A percentile compares a stretch with the other conserved stretches of the same genome.
Conservation (phyloP, 2,888 invertebrate genomes). For the Ecliptopera silaceata region DNA sequence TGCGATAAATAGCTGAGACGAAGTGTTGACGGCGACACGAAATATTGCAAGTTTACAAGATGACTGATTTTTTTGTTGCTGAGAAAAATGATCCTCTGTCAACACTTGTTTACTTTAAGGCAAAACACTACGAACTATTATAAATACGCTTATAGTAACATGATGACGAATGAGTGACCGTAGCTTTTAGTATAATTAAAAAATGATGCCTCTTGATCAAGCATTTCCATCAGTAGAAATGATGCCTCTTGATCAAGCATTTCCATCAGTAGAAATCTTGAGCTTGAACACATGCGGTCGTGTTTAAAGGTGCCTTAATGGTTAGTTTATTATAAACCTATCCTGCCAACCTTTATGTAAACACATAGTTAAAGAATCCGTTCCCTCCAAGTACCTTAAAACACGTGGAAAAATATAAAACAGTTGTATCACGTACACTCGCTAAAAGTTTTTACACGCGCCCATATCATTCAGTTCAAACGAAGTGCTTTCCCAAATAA, state of each 20-base stretch:
- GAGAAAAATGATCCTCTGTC: background rate
- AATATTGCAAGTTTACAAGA: conserved; percentile 20
- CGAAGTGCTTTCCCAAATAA: conserved; percentile 24
- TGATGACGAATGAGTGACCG: no score
- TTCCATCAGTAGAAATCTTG: no score
- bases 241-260: no score
- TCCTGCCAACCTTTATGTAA: background rate
- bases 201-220: no score
- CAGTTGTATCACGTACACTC: background rate
- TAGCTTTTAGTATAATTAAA: no score
- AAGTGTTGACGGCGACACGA: conserved; percentile 27
- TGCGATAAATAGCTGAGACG: conserved; percentile 31
- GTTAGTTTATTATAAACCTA: no score
- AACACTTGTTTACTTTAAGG: no score
- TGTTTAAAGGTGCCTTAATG: no score
- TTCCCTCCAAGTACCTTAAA: background rate
- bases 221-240: no score
- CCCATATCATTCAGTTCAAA: conserved; percentile 21
- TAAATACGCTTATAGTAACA: no score
- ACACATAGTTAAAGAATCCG: background rate
- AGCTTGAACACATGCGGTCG: no score
- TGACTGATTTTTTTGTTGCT: conserved; percentile 17
- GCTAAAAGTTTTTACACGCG: conserved; percentile 8
- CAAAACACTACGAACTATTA: no score
- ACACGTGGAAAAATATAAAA: background rate